These are phyloP conservation scores for Coreius guichenoti DNA, from an alignment of 2,797 vertebrate genomes.

Conservation along the genomic window DNA sequence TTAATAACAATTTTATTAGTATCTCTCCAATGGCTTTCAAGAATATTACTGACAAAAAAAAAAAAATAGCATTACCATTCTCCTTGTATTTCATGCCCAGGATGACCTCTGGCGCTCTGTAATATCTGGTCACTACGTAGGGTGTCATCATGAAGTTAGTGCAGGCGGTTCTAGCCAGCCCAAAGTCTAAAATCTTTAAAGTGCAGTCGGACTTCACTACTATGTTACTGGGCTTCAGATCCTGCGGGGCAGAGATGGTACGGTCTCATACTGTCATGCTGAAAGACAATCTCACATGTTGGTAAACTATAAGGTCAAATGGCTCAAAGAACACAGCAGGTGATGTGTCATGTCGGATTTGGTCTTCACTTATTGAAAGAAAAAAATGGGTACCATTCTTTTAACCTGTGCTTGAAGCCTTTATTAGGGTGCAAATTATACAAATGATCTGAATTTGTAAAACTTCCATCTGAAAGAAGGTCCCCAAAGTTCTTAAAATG, in stretches of 20 bases:
- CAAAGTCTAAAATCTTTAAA: slow-evolving; percentile 97
- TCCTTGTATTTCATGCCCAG: slow-evolving; percentile 98
- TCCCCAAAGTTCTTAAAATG: background rate
- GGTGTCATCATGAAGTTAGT: slow-evolving; percentile 99
- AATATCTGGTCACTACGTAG: slow-evolving; percentile 96
- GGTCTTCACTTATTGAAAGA: background rate
- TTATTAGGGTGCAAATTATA: background rate
- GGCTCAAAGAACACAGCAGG: background rate
- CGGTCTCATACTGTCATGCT: background rate
- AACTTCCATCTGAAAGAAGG: background rate
- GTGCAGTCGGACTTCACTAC: slow-evolving; percentile 98
- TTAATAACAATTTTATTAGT: slow-evolving; percentile 8
- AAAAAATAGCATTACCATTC: slow-evolving; percentile 83
- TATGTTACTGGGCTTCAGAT: slow-evolving; percentile 98
- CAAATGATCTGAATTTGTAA: background rate
- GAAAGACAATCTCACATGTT: background rate
- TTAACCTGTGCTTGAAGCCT: background rate
- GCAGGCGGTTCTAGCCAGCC: slow-evolving; percentile 93
- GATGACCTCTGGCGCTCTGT: slow-evolving; percentile 95
- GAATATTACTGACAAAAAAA: background rate
- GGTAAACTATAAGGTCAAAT: background rate
- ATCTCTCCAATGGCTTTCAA: slow-evolving; percentile 41
- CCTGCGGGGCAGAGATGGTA: slow-evolving; percentile 73
- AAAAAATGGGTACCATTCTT: background rate
- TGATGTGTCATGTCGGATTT: background rate